Base-by-base conservation (phyloP, 2,113 vertebrate species). In the Protobothrops mucrosquamatus region DNA sequence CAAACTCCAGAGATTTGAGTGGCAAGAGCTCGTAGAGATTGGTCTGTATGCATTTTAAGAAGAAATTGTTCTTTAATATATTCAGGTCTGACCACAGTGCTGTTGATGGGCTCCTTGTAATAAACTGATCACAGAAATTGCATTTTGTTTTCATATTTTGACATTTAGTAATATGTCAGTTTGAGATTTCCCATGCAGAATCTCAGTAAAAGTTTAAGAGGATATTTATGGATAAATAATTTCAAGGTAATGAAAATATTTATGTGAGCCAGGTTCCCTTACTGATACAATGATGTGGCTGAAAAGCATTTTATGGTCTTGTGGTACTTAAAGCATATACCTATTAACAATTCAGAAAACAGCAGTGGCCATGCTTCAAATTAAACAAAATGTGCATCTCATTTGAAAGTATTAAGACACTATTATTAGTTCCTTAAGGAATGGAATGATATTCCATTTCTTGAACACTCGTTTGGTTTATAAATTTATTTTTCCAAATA, bases 191-290 rank as follows among this genome's bases (percentile, higher is more conserved):
- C 64, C 46, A 59, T 29, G 69, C 18, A 56, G 90, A 89, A 86
- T 34, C 43, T 8, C 91, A 91, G 6, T 85, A 74, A 90, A 56
- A 93, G 88, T 88, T 52, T 52, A 93, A 88, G 91, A 89, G 90
- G 34, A 74, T 85, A 89, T 93, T 91, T 93, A 93, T 55, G 69
- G 89, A 93, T 92, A 92, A 92, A 89, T 92, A 93, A 89, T 93
- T 93, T 54, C 69, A 64, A 86, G 61, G 54, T 85, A 92, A 93
- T 92, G n/a, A 89, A 86, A 57, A 93, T 87, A 93, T 85, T 88
- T 86, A 10, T 93, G 87, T 93, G 69, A 59, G 56, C 87, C 87
- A 92, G 87, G 24, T 48, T 86, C 24, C 3, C 64, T 92, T 86
- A 85, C 23, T 85, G 48, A 89, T 89, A 74, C 57, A 86, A 15